Conservation (phyloP, 2,888 invertebrate species). For the Sericinus montela region DNA sequence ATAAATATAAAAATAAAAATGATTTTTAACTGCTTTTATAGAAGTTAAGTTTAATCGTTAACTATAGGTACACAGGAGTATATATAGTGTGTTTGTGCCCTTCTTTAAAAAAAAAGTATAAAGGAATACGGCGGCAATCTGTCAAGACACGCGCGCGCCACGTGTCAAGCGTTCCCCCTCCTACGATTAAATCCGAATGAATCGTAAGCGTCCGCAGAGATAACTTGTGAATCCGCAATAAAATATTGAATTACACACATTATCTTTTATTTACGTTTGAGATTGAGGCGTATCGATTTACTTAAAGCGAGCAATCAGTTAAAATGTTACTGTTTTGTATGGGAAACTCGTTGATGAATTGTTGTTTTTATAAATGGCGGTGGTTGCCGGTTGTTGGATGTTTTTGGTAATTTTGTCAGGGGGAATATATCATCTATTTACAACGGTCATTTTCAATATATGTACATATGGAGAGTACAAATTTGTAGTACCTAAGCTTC, state of each 20-base stretch:
- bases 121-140: constrained; percentile 49
- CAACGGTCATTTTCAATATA: too few relatives aligned
- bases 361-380: constrained; percentile 46
- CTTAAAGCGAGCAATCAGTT: constrained; percentile 40
- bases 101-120: constrained; percentile 31
- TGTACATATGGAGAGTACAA: too few relatives aligned
- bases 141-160: constrained; percentile 60
- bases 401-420: too few relatives aligned
- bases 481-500: too few relatives aligned
- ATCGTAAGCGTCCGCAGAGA: constrained; percentile 50
- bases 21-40: too few relatives aligned
- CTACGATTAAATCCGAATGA: constrained; percentile 57
- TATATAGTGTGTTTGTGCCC: not conserved
- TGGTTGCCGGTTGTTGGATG: not conserved
- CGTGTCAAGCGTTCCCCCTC: constrained; percentile 46
- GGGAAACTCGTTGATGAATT: constrained; percentile 32
- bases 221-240: constrained; percentile 57
- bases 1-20: too few relatives aligned
- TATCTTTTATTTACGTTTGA: constrained; percentile 72
- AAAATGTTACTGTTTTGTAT: constrained; percentile 54
- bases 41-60: too few relatives aligned
- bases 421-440: too few relatives aligned
- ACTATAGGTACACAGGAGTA: too few relatives aligned
- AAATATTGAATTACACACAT: constrained; percentile 66
- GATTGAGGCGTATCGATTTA: constrained; percentile 68